These are phyloP conservation scores for Corythaeola cristata DNA, from an alignment of 2,113 vertebrate species.

Conservation along the genomic window DNA sequence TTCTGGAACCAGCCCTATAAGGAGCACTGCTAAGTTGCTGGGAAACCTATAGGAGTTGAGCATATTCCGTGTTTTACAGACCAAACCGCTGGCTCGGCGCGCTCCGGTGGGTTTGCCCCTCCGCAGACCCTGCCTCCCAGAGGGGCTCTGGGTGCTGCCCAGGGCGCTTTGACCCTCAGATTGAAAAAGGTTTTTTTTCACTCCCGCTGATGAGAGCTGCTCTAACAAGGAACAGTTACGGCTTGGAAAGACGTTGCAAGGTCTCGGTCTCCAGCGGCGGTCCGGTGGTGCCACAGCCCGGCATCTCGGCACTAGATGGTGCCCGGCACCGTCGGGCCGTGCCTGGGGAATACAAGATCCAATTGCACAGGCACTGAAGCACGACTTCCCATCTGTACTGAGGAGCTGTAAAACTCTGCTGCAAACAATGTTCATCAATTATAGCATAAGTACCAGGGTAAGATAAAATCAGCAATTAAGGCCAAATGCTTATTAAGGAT, in stretches of 20 bases:
- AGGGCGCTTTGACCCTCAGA: fast-evolving
- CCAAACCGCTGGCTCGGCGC: too few species aligned
- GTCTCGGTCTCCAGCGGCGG: fast-evolving
- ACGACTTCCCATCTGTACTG: neutral
- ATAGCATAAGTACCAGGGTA: neutral
- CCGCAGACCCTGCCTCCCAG: neutral
- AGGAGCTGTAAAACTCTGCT: neutral
- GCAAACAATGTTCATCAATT: slow-evolving; percentile 16
- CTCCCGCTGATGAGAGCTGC: neutral
- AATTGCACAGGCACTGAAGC: neutral
- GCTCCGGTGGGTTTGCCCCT: fast-evolving
- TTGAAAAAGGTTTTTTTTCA: too few species aligned
- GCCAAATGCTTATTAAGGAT: slow-evolving; percentile 23
- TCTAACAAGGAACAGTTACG: fast-evolving
- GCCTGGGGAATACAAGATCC: fast-evolving
- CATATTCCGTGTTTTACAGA: neutral
- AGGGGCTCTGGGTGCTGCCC: neutral
- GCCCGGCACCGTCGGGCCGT: neutral
- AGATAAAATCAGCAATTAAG: slow-evolving; percentile 51
- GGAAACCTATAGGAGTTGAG: neutral
- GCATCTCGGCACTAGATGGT: neutral
- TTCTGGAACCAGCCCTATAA: neutral
- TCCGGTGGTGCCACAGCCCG: fast-evolving
- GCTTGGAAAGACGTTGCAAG: fast-evolving
- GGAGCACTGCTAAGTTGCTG: neutral